Percentiles rank a stretch among this genome's conserved stretches.
Evolutionary conservation across 2,113 vertebrate genomes (phyloP).

Genomic region (Osmerus mordax): DNA sequence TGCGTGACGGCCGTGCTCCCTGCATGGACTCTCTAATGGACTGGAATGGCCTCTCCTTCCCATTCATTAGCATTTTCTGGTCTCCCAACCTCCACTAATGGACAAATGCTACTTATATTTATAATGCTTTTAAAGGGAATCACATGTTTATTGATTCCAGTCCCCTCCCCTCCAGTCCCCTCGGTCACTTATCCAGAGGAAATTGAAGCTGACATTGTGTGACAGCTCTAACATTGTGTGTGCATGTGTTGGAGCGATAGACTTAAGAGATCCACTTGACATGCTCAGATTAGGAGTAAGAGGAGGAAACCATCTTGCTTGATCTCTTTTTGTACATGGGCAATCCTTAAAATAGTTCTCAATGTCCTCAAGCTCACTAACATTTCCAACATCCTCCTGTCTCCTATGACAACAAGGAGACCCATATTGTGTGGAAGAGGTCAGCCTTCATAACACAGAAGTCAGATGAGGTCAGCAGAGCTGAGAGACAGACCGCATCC

Average conservation of each 20-base stretch:
- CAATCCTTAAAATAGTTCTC: too few species aligned
- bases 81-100: conserved; percentile 73
- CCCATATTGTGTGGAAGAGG: too few species aligned
- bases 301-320: too few species aligned
- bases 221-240: conserved; percentile 29
- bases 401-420: neutral
- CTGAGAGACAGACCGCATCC: too few species aligned
- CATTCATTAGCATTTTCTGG: conserved; percentile 77
- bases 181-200: conserved; percentile 61
- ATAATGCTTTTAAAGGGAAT: conserved; percentile 78
- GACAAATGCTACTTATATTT: conserved; percentile 75
- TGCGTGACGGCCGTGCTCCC: conserved; percentile 56
- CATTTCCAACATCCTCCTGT: neutral
- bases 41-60: conserved; percentile 70
- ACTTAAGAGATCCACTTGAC: conserved; percentile 38
- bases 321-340: too few species aligned
- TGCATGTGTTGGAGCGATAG: conserved; percentile 6
- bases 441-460: too few species aligned
- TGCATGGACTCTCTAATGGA: conserved; percentile 75
- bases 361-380: neutral
- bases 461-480: too few species aligned
- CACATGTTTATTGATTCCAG: conserved; percentile 73
- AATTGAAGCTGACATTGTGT: conserved; percentile 52
- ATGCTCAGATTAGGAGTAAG: conserved; percentile 4
- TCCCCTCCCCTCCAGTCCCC: conserved; percentile 33